Evolutionary conservation across 2,888 invertebrate genomes (phyloP).

Genomic region (Hirtodrosophila cameraria): DNA sequence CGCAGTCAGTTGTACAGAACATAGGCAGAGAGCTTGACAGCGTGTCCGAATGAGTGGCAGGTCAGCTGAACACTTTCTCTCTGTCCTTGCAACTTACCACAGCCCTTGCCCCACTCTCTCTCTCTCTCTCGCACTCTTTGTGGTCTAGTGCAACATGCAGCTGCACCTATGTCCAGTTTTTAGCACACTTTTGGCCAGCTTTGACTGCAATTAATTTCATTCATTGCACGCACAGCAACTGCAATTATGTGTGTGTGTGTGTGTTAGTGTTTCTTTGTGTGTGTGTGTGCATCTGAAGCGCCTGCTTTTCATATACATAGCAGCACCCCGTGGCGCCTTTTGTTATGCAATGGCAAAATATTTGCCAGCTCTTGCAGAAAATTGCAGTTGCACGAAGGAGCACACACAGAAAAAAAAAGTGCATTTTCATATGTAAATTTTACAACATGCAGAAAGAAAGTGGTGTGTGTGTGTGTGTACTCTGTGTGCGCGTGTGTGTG

Average conservation of each 20-base stretch:
- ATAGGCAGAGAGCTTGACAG: slow-evolving; percentile 3
- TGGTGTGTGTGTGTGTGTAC: slow-evolving; percentile 4
- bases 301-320: slow-evolving; percentile 1
- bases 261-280: too few species aligned
- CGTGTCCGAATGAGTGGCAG: slow-evolving; percentile 28
- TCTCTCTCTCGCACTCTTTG: background rate
- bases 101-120: too few species aligned
- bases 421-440: slow-evolving; percentile 63
- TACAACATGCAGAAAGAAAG: slow-evolving; percentile 15
- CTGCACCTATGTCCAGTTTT: slow-evolving; percentile 9
- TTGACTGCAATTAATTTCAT: slow-evolving; percentile 61
- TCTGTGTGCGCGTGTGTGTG: background rate
- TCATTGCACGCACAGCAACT: slow-evolving; percentile 37
- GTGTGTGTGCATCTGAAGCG: background rate
- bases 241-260: slow-evolving; percentile 21
- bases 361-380: slow-evolving; percentile 54
- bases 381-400: too few species aligned
- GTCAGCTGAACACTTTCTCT: background rate
- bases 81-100: too few species aligned
- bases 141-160: background rate
- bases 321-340: slow-evolving; percentile 24
- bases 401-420: slow-evolving; percentile 18
- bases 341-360: slow-evolving; percentile 55
- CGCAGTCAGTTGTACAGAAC: background rate
- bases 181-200: slow-evolving; percentile 17